Conservation (phyloP, 2,797 vertebrate species). For the Hirundo rustica region DNA sequence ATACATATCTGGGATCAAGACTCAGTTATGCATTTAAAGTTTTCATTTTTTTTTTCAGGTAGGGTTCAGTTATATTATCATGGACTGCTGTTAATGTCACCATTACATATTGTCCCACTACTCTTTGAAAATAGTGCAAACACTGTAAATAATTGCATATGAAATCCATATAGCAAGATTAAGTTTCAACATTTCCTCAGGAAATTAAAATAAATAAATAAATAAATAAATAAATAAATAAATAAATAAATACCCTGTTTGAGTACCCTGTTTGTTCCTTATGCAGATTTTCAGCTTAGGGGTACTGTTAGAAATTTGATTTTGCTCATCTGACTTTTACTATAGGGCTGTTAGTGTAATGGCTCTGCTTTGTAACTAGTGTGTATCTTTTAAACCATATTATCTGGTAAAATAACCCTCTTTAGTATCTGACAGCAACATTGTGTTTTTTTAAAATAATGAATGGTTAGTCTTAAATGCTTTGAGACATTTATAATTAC, state of each 20-base stretch:
- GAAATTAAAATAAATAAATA: neutral
- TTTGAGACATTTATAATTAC: conserved; percentile 43
- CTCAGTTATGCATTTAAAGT: neutral
- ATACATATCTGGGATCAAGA: neutral
- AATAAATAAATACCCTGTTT: no score
- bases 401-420: neutral
- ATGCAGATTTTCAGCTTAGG: neutral
- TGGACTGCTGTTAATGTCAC: neutral
- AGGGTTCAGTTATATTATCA: neutral
- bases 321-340: neutral
- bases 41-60: neutral
- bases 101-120: neutral
- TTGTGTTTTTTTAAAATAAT: neutral
- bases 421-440: neutral
- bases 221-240: no score
- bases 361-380: neutral
- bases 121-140: neutral
- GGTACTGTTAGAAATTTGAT: neutral
- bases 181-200: neutral
- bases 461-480: neutral
- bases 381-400: neutral
- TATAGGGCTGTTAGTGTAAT: neutral
- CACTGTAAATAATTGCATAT: neutral
- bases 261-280: neutral
- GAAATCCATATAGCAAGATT: neutral